These are phyloP conservation scores for Hippocampus guttulatus DNA, from an alignment of 2,113 vertebrate species.

Conservation along the genomic window DNA sequence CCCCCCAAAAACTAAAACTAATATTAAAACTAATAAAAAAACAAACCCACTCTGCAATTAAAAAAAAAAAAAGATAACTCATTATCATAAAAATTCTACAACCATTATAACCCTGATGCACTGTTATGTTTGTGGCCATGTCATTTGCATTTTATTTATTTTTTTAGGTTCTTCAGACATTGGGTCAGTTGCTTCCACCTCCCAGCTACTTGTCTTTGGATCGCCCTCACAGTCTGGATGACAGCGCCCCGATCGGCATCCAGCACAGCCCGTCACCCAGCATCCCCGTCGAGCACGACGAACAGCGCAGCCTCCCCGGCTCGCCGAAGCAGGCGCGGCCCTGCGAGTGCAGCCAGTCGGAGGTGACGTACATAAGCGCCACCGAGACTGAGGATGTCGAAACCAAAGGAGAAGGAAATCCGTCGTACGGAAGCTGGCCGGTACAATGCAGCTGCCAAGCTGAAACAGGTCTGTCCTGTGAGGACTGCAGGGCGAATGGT, in stretches of 20 bases:
- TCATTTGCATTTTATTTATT: too few species aligned
- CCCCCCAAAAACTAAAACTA: too few species aligned
- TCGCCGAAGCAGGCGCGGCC: constrained; percentile 11
- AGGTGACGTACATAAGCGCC: constrained; percentile 60
- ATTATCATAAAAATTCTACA: too few species aligned
- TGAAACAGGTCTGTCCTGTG: constrained; percentile 25
- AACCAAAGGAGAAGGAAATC: constrained; percentile 1
- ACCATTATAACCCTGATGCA: too few species aligned
- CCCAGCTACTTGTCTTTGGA: constrained; percentile 49
- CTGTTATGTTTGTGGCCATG: too few species aligned
- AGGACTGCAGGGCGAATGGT: constrained; percentile 51
- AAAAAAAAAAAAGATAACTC: too few species aligned
- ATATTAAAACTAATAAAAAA: too few species aligned
- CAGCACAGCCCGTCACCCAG: constrained; percentile 17
- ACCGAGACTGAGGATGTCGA: not conserved
- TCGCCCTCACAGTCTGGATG: constrained; percentile 54
- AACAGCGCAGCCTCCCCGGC: constrained; percentile 31
- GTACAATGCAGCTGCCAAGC: constrained; percentile 55
- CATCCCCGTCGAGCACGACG: constrained; percentile 67
- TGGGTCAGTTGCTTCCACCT: constrained; percentile 50
- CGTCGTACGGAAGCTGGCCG: constrained; percentile 50
- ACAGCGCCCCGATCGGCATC: constrained; percentile 14
- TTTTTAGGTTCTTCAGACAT: constrained; percentile 52
- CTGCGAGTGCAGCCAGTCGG: constrained; percentile 67
- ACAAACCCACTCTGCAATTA: too few species aligned